Conservation (phyloP, 2,888 invertebrate species). For the Dryobotodes eremita region DNA sequence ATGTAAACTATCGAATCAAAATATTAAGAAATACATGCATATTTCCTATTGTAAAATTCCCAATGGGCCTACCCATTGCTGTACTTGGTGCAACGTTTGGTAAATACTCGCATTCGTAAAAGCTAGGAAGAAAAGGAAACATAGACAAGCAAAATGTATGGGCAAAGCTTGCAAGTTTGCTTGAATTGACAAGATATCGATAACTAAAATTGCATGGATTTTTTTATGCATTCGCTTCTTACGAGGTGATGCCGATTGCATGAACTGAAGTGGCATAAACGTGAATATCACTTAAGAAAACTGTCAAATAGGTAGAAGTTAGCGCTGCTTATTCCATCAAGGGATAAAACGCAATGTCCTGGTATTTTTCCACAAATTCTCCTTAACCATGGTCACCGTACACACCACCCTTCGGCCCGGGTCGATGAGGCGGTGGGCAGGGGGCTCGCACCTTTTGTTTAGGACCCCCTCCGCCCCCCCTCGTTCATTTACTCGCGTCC, state of each 20-base stretch:
- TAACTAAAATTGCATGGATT: neutral
- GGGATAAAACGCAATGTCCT: neutral
- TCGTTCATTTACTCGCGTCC: slow-evolving; percentile 87
- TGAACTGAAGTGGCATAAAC: neutral
- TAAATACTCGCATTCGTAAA: neutral
- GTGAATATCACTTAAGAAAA: neutral
- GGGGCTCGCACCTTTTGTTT: slow-evolving; percentile 90
- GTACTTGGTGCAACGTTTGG: neutral
- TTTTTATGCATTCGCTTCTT: neutral
- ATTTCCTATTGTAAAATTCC: neutral
- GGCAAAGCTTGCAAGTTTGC: no score
- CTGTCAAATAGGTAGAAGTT: neutral
- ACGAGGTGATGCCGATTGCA: neutral
- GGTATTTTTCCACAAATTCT: neutral
- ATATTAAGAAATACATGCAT: no score
- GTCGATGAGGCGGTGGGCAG: slow-evolving; percentile 82
- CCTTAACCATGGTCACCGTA: slow-evolving; percentile 68
- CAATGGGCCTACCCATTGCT: neutral
- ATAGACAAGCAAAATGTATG: neutral
- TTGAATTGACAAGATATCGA: no score
- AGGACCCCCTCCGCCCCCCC: slow-evolving; percentile 82
- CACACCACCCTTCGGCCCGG: slow-evolving; percentile 78
- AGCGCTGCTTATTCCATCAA: neutral
- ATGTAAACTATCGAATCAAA: no score
- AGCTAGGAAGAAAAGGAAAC: neutral